Evolutionary conservation across 2,797 vertebrate genomes (phyloP).

Genomic region (Glossophaga mutica): DNA sequence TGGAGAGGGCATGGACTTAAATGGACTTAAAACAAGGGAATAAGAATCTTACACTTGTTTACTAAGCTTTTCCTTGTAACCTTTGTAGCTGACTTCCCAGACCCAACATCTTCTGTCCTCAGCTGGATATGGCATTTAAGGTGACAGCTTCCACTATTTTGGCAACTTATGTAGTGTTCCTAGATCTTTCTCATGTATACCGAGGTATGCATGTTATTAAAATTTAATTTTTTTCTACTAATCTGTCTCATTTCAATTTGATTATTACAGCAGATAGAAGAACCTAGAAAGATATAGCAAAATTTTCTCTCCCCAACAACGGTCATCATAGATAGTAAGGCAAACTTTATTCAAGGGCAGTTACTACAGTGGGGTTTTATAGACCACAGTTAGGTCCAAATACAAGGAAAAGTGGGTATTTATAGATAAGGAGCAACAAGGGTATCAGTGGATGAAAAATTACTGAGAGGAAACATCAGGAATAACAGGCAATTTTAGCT

Average conservation of each 20-base stretch:
- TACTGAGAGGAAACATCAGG: no score
- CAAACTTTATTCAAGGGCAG: neutral
- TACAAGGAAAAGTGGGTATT: neutral
- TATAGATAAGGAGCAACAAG: neutral
- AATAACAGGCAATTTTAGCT: no score
- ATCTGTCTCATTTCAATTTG: neutral
- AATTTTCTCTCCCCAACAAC: neutral
- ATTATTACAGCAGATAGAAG: neutral
- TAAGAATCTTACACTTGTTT: neutral
- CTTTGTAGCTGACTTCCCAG: neutral
- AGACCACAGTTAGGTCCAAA: neutral
- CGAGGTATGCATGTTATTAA: neutral
- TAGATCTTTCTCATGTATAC: no score
- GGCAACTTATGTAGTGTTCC: no score
- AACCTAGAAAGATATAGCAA: neutral
- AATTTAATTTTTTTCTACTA: neutral
- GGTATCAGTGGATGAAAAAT: no score
- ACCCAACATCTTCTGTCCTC: neutral
- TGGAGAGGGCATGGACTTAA: neutral
- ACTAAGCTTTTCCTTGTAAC: neutral
- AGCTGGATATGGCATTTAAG: neutral
- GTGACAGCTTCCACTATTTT: neutral
- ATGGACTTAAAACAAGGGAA: no score
- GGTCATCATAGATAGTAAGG: neutral
- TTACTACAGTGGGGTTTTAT: neutral